phyloP scores from a whole-genome alignment of 2,113 vertebrate species.

The Lycaon pictus region DNA sequence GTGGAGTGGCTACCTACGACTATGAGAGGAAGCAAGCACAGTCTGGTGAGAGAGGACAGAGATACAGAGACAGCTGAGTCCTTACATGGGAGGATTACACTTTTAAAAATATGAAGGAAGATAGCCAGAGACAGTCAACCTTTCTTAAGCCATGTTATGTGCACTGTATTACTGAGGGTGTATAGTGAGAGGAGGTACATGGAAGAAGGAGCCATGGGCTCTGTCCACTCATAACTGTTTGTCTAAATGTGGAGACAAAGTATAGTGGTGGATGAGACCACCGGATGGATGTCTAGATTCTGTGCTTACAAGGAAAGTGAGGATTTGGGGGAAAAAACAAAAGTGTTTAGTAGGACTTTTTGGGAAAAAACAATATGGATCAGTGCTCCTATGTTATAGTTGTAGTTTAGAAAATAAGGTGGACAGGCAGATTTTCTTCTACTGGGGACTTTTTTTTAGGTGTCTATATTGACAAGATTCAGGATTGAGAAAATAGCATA shows the following conservation, averaged over 20 bases:
- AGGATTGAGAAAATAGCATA: too few relatives aligned
- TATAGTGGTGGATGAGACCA: neutral
- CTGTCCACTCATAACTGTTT: neutral
- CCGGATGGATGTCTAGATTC: neutral
- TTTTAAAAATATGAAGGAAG: neutral
- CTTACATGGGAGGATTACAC: neutral
- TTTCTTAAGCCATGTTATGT: neutral
- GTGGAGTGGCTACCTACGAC: neutral
- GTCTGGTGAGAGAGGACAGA: neutral
- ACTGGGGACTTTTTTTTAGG: too few relatives aligned
- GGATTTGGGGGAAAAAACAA: neutral
- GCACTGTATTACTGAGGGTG: neutral
- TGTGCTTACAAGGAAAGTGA: conserved; percentile 12
- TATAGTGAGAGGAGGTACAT: neutral
- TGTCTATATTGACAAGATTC: too few relatives aligned
- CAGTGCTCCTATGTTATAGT: neutral
- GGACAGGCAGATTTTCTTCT: too few relatives aligned
- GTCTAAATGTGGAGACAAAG: neutral
- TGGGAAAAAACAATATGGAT: neutral
- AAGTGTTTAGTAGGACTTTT: neutral
- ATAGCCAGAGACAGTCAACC: neutral
- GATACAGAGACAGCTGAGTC: neutral
- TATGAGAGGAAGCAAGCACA: neutral
- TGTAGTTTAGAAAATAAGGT: too few relatives aligned
- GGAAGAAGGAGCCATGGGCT: neutral